Conservation (phyloP, 1,140 invertebrate species). For the Heliconius hermathena region DNA sequence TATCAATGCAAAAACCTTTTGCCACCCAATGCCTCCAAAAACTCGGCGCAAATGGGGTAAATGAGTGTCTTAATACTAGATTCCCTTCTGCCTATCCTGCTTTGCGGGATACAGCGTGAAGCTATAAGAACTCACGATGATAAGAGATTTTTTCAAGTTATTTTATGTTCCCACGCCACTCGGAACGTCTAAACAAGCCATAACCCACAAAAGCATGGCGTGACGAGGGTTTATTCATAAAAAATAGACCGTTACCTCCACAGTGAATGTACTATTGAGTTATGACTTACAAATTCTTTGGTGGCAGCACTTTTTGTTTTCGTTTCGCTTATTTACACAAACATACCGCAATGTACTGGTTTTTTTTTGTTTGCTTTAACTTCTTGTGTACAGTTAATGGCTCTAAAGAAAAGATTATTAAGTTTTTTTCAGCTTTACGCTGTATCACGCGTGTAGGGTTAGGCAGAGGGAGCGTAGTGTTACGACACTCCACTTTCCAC, state of each 20-base stretch:
- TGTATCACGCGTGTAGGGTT: neutral
- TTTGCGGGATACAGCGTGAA: too few species aligned
- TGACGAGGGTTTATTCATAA: constrained; percentile 38
- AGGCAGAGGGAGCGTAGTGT: too few species aligned
- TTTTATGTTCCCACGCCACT: constrained; percentile 12
- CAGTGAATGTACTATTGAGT: constrained; percentile 30
- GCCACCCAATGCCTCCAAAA: too few species aligned
- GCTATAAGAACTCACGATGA: constrained; percentile 2
- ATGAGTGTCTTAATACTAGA: too few species aligned
- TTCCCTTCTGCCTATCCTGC: too few species aligned
- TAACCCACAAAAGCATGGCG: constrained; percentile 35
- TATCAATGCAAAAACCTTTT: too few species aligned
- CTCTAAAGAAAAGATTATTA: neutral
- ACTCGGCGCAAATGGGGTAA: too few species aligned
- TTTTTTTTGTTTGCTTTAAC: neutral
- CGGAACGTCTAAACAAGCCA: constrained; percentile 33
- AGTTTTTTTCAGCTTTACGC: neutral
- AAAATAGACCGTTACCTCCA: constrained; percentile 35
- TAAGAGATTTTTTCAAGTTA: constrained; percentile 22
- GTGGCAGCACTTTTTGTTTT: constrained; percentile 27
- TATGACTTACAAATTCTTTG: constrained; percentile 27
- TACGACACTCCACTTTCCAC: too few species aligned
- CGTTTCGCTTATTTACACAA: constrained; percentile 11
- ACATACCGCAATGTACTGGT: constrained; percentile 2
- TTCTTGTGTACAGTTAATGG: neutral